Evolutionary conservation across 2,113 vertebrate genomes (phyloP), one percentile per base, ranked within the genome.

Genomic region (Oreochromis tanganicae): DNA sequence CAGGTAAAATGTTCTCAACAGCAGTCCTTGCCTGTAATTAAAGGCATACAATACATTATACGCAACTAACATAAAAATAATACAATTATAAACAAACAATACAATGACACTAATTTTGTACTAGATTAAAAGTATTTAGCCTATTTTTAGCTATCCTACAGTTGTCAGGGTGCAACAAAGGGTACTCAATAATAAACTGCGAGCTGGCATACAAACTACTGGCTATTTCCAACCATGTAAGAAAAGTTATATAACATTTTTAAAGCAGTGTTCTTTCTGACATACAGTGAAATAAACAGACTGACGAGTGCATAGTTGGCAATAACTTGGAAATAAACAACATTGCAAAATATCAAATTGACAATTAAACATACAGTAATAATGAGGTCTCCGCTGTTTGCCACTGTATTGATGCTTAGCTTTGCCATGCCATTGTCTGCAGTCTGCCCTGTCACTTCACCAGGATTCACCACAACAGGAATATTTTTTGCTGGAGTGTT

Each of bases 21-120:
- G 84, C 81, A 2, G 96, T 97, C 48, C 1, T 48, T 50, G 96
- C 96, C 97, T 97, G 79, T 12, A 84, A 79, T 66, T 4, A 68
- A 61, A 93, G 17, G 54, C n/a, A 61, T 4, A 11, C 4, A 27
- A 12, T 14, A 46, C 21, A 16, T 27, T 4, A 38, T 59, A 2
- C 5, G 55, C 9, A 63, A 63, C 32, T 63, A 63, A n/a, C 12
- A 63, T 4, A 63, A 36, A 36, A 63, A 63, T 7, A 63, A 63
- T 36, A 66, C 61, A 66, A 5, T 38, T 0, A 24, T 24, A 71
- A 43, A 0, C n/a, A 82, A 24, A 21, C 13, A 66, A 80, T 24
- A 57, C n/a, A 57, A 43, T 27, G 6, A 19, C 4, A 12, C 2
- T 11, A 73, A 48, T 48, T 73, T 73, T 48, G 21, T 27, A 46